Evolutionary conservation across 2,888 invertebrate species (phyloP), one percentile per base, ranked within the genome.

Genomic region (Aphidius colemani): DNA sequence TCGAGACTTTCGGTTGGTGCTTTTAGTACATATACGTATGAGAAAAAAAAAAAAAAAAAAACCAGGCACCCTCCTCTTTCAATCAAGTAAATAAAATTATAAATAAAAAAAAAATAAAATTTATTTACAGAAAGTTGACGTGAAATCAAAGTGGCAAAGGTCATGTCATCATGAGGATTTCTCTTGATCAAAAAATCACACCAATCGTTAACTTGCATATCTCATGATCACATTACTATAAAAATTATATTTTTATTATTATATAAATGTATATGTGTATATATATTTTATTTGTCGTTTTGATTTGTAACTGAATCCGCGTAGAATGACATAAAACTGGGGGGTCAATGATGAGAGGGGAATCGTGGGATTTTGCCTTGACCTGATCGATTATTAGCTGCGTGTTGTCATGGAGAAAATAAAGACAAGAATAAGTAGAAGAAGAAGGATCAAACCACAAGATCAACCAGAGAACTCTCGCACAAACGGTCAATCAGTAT

Each of bases 401-500:
- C n/a, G n/a, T 30, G 30, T 59, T 50, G 39, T 66, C 63, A 62
- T 49, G 59, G 65, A 57, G 9, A n/a, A 10, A 30, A 30, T 57
- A 44, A 45, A n/a, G 6, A 3, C 8, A 57, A 57, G 45, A 45
- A 13, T 60, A 64, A 67, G 69, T 71, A 30, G 5, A 30, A 30
- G 5, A 30, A 30, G 4, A 30, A 30, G 1, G 3, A 30, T 30
- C 30, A 30, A 30, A 30, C 30, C 5, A 30, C 30, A 30, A 30
- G 30, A 30, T 30, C 30, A 30, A 30, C 30, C 4, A 30, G 3
- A 18, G 18, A 18, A 30, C 30, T 30, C 30, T 30, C 69, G 69
- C 66, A 76, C 74, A 74, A 75, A 75, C 71, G 73, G 66, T 74
- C 73, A 72, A 75, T 74, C 76, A 72, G 75, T 72, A 70, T 64